Percentiles rank a stretch among this genome's conserved stretches.
These are phyloP conservation scores for Egretta garzetta DNA, from an alignment of 2,113 vertebrate species.

Conservation along the genomic window DNA sequence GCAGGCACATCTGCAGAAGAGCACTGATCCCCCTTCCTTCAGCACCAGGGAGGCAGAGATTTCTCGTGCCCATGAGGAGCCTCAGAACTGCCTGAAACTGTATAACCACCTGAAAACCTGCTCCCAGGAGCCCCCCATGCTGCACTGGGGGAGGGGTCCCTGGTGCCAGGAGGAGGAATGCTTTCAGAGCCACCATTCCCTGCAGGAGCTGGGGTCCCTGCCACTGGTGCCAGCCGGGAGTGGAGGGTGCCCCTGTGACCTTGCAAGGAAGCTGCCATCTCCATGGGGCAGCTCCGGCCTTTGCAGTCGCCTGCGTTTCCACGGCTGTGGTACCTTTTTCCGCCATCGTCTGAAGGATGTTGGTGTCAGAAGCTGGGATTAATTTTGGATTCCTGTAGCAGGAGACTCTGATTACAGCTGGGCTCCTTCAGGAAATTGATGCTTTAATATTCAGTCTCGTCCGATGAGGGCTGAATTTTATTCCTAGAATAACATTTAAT, in stretches of 20 bases:
- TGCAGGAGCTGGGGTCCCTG: background rate
- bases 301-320: accelerated
- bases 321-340: background rate
- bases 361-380: background rate
- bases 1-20: background rate
- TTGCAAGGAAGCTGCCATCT: accelerated
- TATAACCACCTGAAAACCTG: background rate
- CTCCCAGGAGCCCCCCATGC: accelerated
- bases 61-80: background rate
- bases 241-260: accelerated
- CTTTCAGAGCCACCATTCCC: accelerated
- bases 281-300: background rate
- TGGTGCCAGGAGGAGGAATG: background rate
- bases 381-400: background rate
- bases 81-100: background rate
- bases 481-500: slow-evolving; percentile 87
- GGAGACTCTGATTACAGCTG: slow-evolving; percentile 74
- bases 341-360: background rate
- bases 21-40: background rate
- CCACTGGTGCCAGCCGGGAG: accelerated
- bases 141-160: accelerated
- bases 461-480: slow-evolving; percentile 75
- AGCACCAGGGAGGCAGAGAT: background rate
- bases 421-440: slow-evolving; percentile 75
- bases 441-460: slow-evolving; percentile 71